Evolutionary conservation across 1,140 invertebrate genomes (phyloP).

Genomic region (Pseudomyrmex pallidus): DNA sequence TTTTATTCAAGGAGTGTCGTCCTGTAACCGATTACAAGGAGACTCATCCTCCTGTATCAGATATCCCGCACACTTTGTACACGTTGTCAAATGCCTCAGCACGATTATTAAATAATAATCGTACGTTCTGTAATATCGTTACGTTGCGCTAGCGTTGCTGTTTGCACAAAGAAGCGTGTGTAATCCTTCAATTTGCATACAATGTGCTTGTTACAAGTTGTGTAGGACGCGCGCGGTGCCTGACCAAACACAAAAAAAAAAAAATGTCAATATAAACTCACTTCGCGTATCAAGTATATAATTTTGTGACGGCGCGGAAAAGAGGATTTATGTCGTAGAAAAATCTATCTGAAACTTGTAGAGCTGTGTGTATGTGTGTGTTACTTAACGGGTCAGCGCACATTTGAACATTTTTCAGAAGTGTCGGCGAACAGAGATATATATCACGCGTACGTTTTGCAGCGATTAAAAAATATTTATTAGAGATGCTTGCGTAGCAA

Average conservation of each 20-base stretch:
- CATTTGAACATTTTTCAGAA: no score
- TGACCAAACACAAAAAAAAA: constrained; percentile 15
- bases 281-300: constrained; percentile 9
- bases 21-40: no score
- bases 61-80: not conserved
- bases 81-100: not conserved
- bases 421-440: no score
- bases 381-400: no score
- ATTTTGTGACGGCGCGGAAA: not conserved
- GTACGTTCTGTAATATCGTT: constrained; percentile 19
- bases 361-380: no score
- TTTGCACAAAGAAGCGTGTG: constrained; percentile 38
- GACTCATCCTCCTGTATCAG: no score
- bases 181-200: constrained; percentile 54
- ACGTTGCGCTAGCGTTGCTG: constrained; percentile 22
- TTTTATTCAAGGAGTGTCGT: no score
- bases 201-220: constrained; percentile 46
- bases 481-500: not conserved
- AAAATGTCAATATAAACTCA: constrained; percentile 22
- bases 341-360: no score
- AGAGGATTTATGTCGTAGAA: not conserved
- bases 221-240: not conserved
- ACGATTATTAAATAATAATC: constrained; percentile 28
- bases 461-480: not conserved
- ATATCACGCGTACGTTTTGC: no score